Evolutionary conservation across 37 sponge, comb jelly and placozoan species (phyloP).

Genomic region (Halichondria panicea): DNA sequence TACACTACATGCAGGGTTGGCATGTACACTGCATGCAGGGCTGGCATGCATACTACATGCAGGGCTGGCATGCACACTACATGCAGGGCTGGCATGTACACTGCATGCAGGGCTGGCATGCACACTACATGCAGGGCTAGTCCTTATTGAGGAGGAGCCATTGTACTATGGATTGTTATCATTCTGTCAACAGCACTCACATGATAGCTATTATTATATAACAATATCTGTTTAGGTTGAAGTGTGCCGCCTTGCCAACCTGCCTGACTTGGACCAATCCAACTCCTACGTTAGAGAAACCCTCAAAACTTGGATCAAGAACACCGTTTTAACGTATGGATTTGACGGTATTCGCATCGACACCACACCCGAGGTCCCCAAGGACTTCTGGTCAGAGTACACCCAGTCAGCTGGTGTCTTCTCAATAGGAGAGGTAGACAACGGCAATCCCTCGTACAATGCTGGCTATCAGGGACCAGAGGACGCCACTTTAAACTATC

Average conservation of each 20-base stretch:
- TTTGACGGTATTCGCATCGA: conserved; percentile 82
- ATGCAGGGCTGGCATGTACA: too few species aligned
- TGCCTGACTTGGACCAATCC: conserved; percentile 81
- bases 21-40: too few species aligned
- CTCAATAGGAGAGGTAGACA: conserved; percentile 74
- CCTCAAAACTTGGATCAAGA: conserved; percentile 56
- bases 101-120: too few species aligned
- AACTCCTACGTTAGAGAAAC: conserved; percentile 69
- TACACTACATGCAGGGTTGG: too few species aligned
- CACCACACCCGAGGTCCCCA: conserved; percentile 71
- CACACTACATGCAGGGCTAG: too few species aligned
- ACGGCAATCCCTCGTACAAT: conserved; percentile 63
- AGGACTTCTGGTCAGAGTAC: conserved; percentile 74
- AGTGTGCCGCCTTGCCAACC: conserved; percentile 71
- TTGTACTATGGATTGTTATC: too few species aligned
- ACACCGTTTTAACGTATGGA: conserved; percentile 41
- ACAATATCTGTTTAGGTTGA: conserved; percentile 53
- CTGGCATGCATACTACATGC: too few species aligned
- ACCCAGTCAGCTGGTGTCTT: conserved; percentile 59
- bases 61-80: too few species aligned
- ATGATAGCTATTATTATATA: neutral
- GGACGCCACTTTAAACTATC: conserved; percentile 72
- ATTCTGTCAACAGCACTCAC: neutral
- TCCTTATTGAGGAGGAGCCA: too few species aligned
- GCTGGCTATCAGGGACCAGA: conserved; percentile 62